A percentile compares a stretch with the other conserved stretches of the same genome.
Evolutionary conservation across 2,888 invertebrate genomes (phyloP).

Genomic region (Chromoteleia sp.): DNA sequence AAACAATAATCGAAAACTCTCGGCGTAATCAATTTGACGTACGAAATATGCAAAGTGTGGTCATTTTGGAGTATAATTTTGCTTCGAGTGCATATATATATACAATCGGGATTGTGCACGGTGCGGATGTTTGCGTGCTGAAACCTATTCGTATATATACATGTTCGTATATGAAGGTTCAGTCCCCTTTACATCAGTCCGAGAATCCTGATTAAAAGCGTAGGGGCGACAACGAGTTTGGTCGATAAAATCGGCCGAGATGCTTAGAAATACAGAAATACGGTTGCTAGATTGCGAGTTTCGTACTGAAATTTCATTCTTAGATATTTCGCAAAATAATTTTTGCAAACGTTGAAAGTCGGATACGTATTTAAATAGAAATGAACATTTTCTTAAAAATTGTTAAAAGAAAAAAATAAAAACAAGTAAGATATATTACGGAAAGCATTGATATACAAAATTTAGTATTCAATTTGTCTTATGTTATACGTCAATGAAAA

Average conservation of each 20-base stretch:
- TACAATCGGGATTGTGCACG: conserved; percentile 37
- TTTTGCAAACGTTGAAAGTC: too few species aligned
- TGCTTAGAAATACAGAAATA: conserved; percentile 69
- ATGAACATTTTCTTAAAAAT: too few species aligned
- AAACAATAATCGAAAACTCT: too few species aligned
- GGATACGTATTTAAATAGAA: too few species aligned
- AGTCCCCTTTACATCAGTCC: conserved; percentile 70
- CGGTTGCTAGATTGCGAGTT: conserved; percentile 41
- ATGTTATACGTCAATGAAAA: too few species aligned
- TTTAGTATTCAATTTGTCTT: too few species aligned
- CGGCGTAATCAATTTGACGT: neutral
- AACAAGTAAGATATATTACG: too few species aligned
- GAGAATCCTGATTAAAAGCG: conserved; percentile 72
- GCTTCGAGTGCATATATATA: conserved; percentile 40
- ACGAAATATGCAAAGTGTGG: neutral
- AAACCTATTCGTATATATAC: conserved; percentile 30
- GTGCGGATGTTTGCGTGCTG: conserved; percentile 19
- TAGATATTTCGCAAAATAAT: too few species aligned
- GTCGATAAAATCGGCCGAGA: conserved; percentile 70
- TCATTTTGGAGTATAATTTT: conserved; percentile 54
- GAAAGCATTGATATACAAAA: too few species aligned
- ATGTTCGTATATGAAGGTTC: conserved; percentile 56
- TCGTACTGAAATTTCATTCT: conserved; percentile 41
- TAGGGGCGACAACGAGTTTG: conserved; percentile 72
- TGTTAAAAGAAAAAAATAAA: too few species aligned